phyloP scores from a whole-genome alignment of 2,113 vertebrate species.

The Hylia prasina region DNA sequence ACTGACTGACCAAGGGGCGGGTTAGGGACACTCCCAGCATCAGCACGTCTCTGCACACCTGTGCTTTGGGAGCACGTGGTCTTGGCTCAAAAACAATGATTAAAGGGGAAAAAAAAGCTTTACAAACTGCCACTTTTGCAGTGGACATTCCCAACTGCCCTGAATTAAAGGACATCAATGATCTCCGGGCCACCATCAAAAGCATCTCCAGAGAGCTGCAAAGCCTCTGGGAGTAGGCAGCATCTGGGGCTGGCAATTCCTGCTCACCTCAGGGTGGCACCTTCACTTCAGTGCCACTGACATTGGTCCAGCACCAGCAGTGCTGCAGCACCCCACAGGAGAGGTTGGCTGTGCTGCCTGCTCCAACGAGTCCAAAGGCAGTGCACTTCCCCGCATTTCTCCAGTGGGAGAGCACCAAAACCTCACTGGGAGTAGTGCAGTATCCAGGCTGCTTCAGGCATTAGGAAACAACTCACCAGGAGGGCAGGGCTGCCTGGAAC shows the following conservation, averaged over 20 bases:
- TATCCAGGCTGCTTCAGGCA: background rate
- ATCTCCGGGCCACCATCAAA: fast-evolving
- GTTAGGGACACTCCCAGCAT: background rate
- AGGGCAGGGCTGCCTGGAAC: fast-evolving
- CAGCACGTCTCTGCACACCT: fast-evolving
- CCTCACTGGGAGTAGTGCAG: fast-evolving
- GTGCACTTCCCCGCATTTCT: background rate
- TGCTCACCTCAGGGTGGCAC: background rate
- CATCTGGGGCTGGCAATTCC: fast-evolving
- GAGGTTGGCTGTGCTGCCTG: background rate
- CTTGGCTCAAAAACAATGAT: background rate
- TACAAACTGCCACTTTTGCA: background rate
- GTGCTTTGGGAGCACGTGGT: background rate
- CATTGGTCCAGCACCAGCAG: no score
- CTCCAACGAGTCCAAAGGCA: background rate
- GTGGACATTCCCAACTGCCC: fast-evolving
- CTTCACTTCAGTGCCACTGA: background rate
- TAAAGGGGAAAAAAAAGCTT: background rate
- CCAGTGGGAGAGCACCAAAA: background rate
- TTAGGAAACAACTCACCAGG: background rate
- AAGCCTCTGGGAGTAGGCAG: background rate
- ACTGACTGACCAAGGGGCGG: background rate
- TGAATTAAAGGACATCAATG: fast-evolving
- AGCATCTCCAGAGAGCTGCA: background rate
- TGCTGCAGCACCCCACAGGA: background rate